Evolutionary conservation across 64 coral and sea anemone genomes (phyloP).

Genomic region (Stichodactyla helianthus): DNA sequence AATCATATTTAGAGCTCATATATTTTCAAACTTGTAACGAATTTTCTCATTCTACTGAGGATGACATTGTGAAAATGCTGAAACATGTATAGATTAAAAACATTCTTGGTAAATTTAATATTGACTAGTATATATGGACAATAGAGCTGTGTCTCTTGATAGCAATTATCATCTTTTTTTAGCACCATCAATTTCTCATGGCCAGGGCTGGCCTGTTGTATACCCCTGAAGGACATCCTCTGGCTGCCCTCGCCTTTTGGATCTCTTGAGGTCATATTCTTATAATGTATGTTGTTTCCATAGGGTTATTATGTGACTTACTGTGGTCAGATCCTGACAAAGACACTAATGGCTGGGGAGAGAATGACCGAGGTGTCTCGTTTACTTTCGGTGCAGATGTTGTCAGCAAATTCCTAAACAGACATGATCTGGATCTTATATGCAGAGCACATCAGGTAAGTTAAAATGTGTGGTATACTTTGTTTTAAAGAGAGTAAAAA

Average conservation of each 20-base stretch:
- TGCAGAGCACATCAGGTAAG: conserved; percentile 96
- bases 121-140: no score
- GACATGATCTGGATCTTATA: conserved; percentile 97
- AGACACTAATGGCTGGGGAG: conserved; percentile 95
- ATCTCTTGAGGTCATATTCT: not conserved
- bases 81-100: no score
- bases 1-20: no score
- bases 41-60: no score
- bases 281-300: not conserved
- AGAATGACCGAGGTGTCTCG: conserved; percentile 96
- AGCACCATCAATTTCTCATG: no score
- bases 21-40: no score
- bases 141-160: no score
- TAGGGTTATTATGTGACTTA: conserved; percentile 90
- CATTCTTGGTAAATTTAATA: no score
- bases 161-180: no score
- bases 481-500: no score
- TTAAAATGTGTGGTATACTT: not conserved
- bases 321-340: conserved; percentile 97
- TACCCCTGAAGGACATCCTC: not conserved
- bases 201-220: no score
- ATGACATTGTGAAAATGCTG: no score
- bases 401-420: conserved; percentile 96
- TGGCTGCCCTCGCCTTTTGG: not conserved
- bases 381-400: conserved; percentile 98